Conservation (phyloP, 1,140 invertebrate genomes). For the Conus ventricosus region DNA sequence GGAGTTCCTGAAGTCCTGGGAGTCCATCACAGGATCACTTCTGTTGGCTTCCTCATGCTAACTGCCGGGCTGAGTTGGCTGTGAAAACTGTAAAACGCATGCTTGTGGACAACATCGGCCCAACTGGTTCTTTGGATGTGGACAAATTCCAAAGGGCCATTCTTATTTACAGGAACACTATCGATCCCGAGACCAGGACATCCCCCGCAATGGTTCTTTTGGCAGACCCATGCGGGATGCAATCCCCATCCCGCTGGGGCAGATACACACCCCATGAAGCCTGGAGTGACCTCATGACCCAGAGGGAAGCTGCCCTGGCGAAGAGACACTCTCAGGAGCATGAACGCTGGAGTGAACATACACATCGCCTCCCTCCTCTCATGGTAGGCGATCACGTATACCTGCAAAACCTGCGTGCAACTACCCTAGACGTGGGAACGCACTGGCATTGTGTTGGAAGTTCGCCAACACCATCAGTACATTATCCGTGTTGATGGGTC, state of each 20-base stretch:
- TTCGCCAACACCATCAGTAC: too few species aligned
- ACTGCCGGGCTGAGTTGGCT: too few species aligned
- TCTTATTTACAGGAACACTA: conserved; percentile 47
- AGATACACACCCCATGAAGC: conserved; percentile 47
- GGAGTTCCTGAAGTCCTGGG: conserved; percentile 36
- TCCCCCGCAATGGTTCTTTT: conserved; percentile 40
- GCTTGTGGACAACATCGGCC: conserved; percentile 40
- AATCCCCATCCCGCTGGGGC: conserved; percentile 49
- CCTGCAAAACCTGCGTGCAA: conserved; percentile 48
- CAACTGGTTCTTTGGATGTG: conserved; percentile 38
- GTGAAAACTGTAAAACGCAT: background rate
- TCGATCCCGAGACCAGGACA: conserved; percentile 39
- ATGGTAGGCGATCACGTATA: conserved; percentile 42
- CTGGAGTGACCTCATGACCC: conserved; percentile 41
- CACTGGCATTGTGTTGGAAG: conserved; percentile 46
- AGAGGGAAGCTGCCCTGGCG: conserved; percentile 46
- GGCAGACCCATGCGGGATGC: conserved; percentile 45
- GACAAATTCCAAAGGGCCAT: conserved; percentile 47
- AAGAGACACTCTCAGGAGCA: conserved; percentile 43
- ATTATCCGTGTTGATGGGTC: conserved; percentile 47
- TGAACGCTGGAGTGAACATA: conserved; percentile 48
- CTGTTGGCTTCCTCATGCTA: too few species aligned
- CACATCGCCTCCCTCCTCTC: conserved; percentile 42
- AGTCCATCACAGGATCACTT: too few species aligned
- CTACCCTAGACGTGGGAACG: conserved; percentile 43